phyloP scores from a whole-genome alignment of 2,888 invertebrate genomes.

The Lithophane leautieri region DNA sequence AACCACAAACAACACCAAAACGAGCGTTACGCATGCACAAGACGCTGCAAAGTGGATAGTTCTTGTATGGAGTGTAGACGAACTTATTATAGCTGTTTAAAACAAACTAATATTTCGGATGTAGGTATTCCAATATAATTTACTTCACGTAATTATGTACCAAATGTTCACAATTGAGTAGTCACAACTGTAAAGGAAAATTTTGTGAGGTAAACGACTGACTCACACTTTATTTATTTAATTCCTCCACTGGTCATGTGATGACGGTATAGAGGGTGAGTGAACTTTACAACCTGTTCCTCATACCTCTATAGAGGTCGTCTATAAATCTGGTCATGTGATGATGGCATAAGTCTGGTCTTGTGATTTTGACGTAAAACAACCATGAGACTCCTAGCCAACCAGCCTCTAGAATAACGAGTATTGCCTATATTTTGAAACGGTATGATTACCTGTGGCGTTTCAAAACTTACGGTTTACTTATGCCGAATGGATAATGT shows the following conservation, averaged over 20 bases:
- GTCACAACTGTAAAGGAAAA: conserved; percentile 15
- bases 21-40: background rate
- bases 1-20: conserved; percentile 2
- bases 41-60: background rate
- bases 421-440: background rate
- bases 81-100: background rate
- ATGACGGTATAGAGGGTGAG: background rate
- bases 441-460: background rate
- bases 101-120: background rate
- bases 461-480: background rate
- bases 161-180: conserved; percentile 3
- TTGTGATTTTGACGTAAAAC: background rate
- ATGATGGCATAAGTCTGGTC: background rate
- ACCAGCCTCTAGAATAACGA: background rate
- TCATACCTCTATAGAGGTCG: too few relatives aligned
- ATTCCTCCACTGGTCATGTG: background rate
- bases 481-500: background rate
- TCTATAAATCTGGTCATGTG: background rate
- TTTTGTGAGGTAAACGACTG: conserved; percentile 9
- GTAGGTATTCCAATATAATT: background rate
- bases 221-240: conserved; percentile 4
- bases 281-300: too few relatives aligned
- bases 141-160: background rate
- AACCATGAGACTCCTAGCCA: background rate
- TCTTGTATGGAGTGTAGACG: background rate